Evolutionary conservation across 2,113 vertebrate species (phyloP), one percentile per base, ranked within the genome.

Genomic region (Muscicapa adusta): DNA sequence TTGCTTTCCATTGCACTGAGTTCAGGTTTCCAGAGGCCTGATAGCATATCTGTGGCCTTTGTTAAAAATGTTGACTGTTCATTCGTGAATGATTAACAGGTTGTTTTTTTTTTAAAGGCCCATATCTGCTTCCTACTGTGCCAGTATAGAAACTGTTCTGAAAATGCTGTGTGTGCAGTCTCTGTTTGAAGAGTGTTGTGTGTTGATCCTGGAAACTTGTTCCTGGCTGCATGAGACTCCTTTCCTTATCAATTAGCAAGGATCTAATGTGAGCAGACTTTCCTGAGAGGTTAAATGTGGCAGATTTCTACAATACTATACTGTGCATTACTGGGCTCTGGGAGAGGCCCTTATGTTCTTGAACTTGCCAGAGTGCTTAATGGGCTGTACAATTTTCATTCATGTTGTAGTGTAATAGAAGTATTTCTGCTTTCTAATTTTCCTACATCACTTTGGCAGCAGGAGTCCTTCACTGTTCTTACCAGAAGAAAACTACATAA

Each of bases 21-120:
- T 47, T 89, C 45, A 62, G 65, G 57, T 60, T 77, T 82, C 90
- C 63, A 47, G 74, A 70, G 77, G 74, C 66, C 70, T 76, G 95
- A 85, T 91, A 91, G 57, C 12, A 0, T 89, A 87, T 93, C 85
- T 94, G 33, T 7, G 6, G 94, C 91, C 85, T 90, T 83, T 94
- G 79, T 74, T 91, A 88, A 50, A 80, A 89, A 92, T 78, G 76
- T 92, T 95, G 84, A 57, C 93, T 91, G 77, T 73, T 95, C 71
- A 34, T 94, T 97, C 89, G 74, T 95, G 56, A 95, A 96, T 96
- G 90, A 96, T 97, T 97, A 97, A 96, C 94, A 53, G 73, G 40
- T 83, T 83, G 78, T 45, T 83, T 93, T 70, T 88, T 91, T 92
- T 93, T 95, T 84, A 77, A 79, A 88, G 85, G 93, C 43, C 38